Base-by-base conservation (phyloP, 2,113 vertebrate species). In the Atrichornis clamosus region DNA sequence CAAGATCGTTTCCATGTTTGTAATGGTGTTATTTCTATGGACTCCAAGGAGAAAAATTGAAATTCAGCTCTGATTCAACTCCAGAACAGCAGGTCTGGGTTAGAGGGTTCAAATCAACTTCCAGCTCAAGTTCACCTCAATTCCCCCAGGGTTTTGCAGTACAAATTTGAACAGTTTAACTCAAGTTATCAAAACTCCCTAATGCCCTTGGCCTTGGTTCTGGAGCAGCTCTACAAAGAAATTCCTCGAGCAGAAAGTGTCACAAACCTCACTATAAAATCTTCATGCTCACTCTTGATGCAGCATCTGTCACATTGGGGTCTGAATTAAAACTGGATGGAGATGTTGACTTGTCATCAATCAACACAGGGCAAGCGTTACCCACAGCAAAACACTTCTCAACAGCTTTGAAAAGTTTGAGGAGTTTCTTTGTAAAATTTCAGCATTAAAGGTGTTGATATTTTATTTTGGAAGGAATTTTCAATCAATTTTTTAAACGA, bases 401-500 rank as follows among this genome's bases (percentile, higher is more conserved):
- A 24, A 7, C 2, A 24, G 8, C 35, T 81, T 30, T 44, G 35
- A 39, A n/a, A 88, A 69, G 19, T 73, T 39, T 27, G 47, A 72
- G n/a, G 64, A 33, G 32, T 33, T 65, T 46, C 42, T 49, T 27
- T 8, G 13, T 22, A 42, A 26, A 39, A 33, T 12, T 60, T 42
- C 23, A 32, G 41, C 35, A 32, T 19, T 30, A 9, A 83, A 65
- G 20, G 24, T 28, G 13, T 8, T 50, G 33, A 2, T n/a, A 4
- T 44, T 63, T 78, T 42, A 13, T 59, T 82, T 59, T n/a, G 56
- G 15, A 69, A 73, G 20, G 16, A 15, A 6, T 56, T 86, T 28
- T 28, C 2, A 22, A 32, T 2, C 2, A 0, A 6, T 49, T 58
- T 69, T 50, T 7, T 6, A 24, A 77, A 49, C 5, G 1, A 16